These are phyloP conservation scores for Choristoneura rosaceana DNA, from an alignment of 2,888 invertebrate species.

Conservation along the genomic window DNA sequence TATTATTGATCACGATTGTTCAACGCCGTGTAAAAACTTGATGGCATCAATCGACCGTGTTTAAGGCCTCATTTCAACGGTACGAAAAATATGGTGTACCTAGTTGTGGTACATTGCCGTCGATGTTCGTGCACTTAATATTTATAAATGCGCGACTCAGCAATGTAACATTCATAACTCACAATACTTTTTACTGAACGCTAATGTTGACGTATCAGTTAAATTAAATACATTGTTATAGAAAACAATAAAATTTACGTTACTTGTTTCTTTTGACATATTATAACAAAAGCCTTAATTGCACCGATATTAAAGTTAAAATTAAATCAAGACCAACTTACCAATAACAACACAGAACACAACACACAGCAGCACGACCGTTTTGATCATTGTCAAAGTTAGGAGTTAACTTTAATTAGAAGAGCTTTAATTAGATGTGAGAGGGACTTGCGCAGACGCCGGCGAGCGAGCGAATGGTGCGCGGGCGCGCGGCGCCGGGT, in stretches of 20 bases:
- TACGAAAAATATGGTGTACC: too few relatives aligned
- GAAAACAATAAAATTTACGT: neutral
- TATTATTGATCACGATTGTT: constrained; percentile 48
- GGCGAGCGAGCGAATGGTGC: constrained; percentile 73
- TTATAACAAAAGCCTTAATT: constrained; percentile 8
- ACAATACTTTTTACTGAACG: too few relatives aligned
- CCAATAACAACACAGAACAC: constrained; percentile 73
- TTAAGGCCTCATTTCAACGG: neutral
- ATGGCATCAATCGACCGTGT: neutral
- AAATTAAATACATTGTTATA: constrained; percentile 1
- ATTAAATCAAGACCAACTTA: constrained; percentile 56
- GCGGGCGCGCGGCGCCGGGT: constrained; percentile 69
- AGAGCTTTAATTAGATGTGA: constrained; percentile 34
- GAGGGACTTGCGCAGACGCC: constrained; percentile 58
- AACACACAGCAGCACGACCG: constrained; percentile 69
- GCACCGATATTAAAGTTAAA: neutral
- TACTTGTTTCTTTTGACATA: constrained; percentile 15
- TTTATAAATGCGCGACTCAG: too few relatives aligned
- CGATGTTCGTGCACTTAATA: too few relatives aligned
- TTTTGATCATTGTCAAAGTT: constrained; percentile 69
- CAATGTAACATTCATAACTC: too few relatives aligned
- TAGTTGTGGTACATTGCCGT: too few relatives aligned
- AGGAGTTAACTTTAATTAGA: constrained; percentile 26
- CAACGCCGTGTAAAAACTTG: constrained; percentile 18
- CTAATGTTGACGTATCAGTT: constrained; percentile 7